Evolutionary conservation across 2,888 invertebrate genomes (phyloP), one percentile per base, ranked within the genome.

Genomic region (Mellilla xanthometata): DNA sequence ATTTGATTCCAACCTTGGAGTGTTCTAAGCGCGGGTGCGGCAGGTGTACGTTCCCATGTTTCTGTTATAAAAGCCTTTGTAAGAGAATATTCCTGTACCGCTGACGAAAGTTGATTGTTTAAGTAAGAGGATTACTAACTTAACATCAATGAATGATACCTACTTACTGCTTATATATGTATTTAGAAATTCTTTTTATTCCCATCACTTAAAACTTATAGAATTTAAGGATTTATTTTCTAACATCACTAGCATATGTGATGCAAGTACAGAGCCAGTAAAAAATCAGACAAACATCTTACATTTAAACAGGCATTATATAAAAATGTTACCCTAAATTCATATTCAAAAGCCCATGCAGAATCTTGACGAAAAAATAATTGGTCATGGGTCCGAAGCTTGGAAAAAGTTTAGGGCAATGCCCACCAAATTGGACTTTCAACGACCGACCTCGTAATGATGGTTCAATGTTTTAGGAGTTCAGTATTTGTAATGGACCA

Each of bases 261-360:
- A n/a, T n/a, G n/a, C n/a, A n/a, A n/a, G n/a, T n/a, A n/a, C n/a
- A n/a, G n/a, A n/a, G n/a, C n/a, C n/a, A n/a, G n/a, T n/a, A n/a
- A n/a, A n/a, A n/a, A n/a, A n/a, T n/a, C n/a, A n/a, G n/a, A n/a
- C n/a, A n/a, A n/a, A n/a, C n/a, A n/a, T n/a, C n/a, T n/a, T n/a
- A n/a, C 15, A 19, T 19, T 89, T 88, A 89, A 89, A 86, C 80
- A 78, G 70, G 66, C 79, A 79, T 86, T 86, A 87, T 81, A 80
- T 81, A 81, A 76, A 78, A 80, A 78, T 67, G 69, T 78, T 72
- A 74, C 79, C 79, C 82, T 72, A 71, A 75, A 75, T 72, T 76
- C 68, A 71, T 79, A 75, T 69, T 74, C 68, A 65, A 70, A 72
- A 72, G 69, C 72, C 74, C 71, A 64, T 63, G 63, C 66, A 64